Evolutionary conservation across 2,888 invertebrate species (phyloP), one percentile per base, ranked within the genome.

Genomic region (Drosophila formosana): DNA sequence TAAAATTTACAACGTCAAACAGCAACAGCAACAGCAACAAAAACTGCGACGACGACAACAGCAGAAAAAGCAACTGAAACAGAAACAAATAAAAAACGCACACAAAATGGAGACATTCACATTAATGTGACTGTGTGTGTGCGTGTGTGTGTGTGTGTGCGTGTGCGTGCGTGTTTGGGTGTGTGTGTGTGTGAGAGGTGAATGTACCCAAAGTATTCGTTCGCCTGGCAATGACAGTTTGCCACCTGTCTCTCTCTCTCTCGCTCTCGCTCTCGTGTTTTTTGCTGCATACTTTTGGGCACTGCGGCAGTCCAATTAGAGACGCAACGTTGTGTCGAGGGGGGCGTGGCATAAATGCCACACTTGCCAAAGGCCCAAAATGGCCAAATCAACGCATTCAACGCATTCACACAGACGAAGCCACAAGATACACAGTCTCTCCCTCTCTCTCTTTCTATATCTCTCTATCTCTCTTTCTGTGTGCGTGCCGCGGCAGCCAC

Each of bases 81-180:
- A 53, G 28, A 30, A 67, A 51, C 41, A 70, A 70, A 34, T 18
- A 68, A 62, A 41, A 46, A 39, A 78, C 66, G 50, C 76, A 69
- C 77, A 82, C 73, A 50, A 66, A 81, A 81, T 82, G 72, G 61
- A 79, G 77, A 82, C 80, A 82, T 80, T 51, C 55, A 53, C 62
- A 45, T 55, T 47, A 58, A 32, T 45, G 58, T 34, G 11, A 37
- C 13, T 51, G 37, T 50, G 28, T 62, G 6, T 18, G 56, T 39
- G 43, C 50, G 23, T 30, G 50, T 51, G 13, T 51, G 34, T 52
- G 41, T n/a, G 57, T 18, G 30, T 43, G 49, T 30, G 11, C 18
- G 30, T 43, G 49, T 30, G 11, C 18, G 28, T 37, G 9, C 18
- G 45, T 26, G 28, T 28, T 37, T 30, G 47, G 56, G 37, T 66